These are phyloP conservation scores for Stomorhina lunata DNA, from an alignment of 2,888 invertebrate genomes.

Conservation along the genomic window DNA sequence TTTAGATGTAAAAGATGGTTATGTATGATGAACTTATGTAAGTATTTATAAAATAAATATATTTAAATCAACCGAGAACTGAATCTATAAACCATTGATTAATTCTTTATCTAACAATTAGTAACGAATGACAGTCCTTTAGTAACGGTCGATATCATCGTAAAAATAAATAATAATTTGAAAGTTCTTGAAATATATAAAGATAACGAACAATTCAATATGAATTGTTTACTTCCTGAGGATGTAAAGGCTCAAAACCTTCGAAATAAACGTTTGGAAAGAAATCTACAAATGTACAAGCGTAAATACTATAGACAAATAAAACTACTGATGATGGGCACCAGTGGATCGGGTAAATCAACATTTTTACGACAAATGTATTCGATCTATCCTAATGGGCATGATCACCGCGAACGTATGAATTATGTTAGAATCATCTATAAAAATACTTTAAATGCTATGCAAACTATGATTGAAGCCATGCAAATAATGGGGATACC, in stretches of 20 bases:
- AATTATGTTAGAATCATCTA: constrained; percentile 22
- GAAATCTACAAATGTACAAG: constrained; percentile 32
- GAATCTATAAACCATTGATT: constrained; percentile 35
- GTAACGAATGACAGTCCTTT: constrained; percentile 5
- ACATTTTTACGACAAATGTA: constrained; percentile 61
- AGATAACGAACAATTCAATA: not conserved
- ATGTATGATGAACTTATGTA: too few species aligned
- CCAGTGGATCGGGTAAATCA: constrained; percentile 55
- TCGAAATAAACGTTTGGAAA: constrained; percentile 42
- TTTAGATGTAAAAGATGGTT: too few species aligned
- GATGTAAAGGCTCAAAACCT: constrained; percentile 43
- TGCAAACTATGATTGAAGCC: constrained; percentile 50
- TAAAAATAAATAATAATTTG: not conserved
- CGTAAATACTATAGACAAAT: constrained; percentile 46
- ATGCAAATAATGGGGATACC: constrained; percentile 38
- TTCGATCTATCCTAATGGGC: constrained; percentile 13
- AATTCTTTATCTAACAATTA: constrained; percentile 37
- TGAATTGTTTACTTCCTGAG: constrained; percentile 38
- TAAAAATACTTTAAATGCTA: constrained; percentile 40
- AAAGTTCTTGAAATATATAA: not conserved
- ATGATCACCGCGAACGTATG: not conserved
- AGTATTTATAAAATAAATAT: too few species aligned
- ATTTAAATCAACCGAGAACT: not conserved
- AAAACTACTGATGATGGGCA: constrained; percentile 46
- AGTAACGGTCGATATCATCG: not conserved